Evolutionary conservation across 1,140 invertebrate species (phyloP), one percentile per base, ranked within the genome.

Genomic region (Bacillus rossius): DNA sequence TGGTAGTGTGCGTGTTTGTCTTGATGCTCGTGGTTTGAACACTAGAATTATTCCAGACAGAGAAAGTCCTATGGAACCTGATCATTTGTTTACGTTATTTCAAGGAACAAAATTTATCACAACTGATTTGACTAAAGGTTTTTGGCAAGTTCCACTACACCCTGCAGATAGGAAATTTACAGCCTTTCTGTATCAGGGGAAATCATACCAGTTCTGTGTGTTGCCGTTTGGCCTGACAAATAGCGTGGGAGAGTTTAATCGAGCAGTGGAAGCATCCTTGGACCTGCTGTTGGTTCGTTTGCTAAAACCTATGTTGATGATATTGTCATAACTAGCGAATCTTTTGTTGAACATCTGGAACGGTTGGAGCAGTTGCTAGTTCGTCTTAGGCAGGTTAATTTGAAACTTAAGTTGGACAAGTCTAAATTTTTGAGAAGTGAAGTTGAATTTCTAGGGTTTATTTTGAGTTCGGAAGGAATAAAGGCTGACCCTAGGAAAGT

Each of bases 401-500:
- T 81, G 2, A 78, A 74, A 25, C 64, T 79, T 1, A 79, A 75
- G 37, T 61, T 73, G 1, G 56, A 66, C 53, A 77, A 79, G 65
- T 73, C 38, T n/a, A 56, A 73, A 37, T 79, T 80, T 60, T 71
- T 66, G 16, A 59, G 68, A 45, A 57, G 47, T 14, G 61, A 72
- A 47, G 45, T 78, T 5, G 57, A 65, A 20, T 77, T 73, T 57
- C 57, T 78, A 22, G 76, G 76, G 1, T 69, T 68, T 25, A 13
- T 45, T 5, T 25, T 25, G 8, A 13, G 8, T 8, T 7, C 4
- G 23, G 4, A 45, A 5, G 43, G 43, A 7, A 13, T 45, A 8
- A 19, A 8, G 23, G 17, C 43, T 20, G 43, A 45, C 23, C 43
- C 43, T 7, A n/a, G 4, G 23, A 45, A 45, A 45, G 23, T 45